Evolutionary conservation across 92 coral and sea anemone species (phyloP), one percentile per base, ranked within the genome.

Genomic region (Porites cylindrica): DNA sequence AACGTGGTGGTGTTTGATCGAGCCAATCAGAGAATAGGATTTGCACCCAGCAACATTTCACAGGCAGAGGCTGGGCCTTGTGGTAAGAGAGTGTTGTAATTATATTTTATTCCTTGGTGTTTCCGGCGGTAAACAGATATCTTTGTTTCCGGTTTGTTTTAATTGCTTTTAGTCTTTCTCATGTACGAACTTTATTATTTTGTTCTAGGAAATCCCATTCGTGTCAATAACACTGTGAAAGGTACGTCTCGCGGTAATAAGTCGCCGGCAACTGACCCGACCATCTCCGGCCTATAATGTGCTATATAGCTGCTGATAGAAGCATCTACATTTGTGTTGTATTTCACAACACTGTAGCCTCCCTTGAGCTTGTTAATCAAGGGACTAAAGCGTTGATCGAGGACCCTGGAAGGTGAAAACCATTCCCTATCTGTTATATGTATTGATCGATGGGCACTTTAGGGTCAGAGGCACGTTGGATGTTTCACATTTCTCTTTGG

Each of bases 1-100:
- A 96, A 96, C 66, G 91, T 96, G 23, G 98, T 96, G 13, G 94
- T 96, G 84, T 96, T 96, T 94, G 98, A 96, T 84, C 94, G 98
- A 56, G 98, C 95, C 73, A 92, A 94, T 76, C 94, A 94, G 89
- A 87, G 96, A 72, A 94, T 96, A 77, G 98, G 98, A 79, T 96
- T 96, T 77, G 98, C 98, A 63, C 96, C 98, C 8, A 96, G 98
- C 76, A 96, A 96, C 79, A 70, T 96, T 70, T 89, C 98, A 19
- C 96, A 94, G 66, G 93, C 98, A 17, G 95, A 96, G 24, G 89
- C 80, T 19, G 98, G 98, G 38, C 97, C 96, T 8, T 96, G 98
- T 74, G 98, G 98, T 94, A 76, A 54, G 98, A 76, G 21, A 54
- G 47, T 4, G 4, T 38, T 54, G 19, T 51, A 50, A 2, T 73